Evolutionary conservation across 2,797 vertebrate genomes (phyloP), one percentile per base, ranked within the genome.

Genomic region (Sebastes minor): DNA sequence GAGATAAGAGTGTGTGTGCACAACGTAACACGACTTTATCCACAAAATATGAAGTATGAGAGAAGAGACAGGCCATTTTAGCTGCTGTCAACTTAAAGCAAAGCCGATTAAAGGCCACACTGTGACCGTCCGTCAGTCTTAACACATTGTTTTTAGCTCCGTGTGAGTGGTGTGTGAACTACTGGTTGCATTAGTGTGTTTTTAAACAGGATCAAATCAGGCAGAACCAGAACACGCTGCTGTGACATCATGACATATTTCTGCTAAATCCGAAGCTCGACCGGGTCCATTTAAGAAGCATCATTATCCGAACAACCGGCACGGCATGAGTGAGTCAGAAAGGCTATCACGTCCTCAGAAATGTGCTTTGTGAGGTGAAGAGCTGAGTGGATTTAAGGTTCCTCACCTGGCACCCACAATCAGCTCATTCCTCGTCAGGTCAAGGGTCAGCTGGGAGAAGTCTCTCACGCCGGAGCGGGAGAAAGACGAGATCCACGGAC

Each of bases 391-490:
- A 88, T 89, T 83, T 71, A 82, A n/a, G 49, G 68, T 82, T 78
- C 71, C 84, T 97, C 97, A 99, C 98, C 98, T 99, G 93, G 98
- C 98, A 94, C 98, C 98, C 83, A 98, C 97, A 88, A 99, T 97
- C 91, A 99, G 97, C 93, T 99, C 98, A 94, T 99, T 98, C 94
- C 98, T 96, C 82, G 96, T 96, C 90, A 98, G 96, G 94, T 99
- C 98, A 90, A 99, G 96, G 81, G 98, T 97, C 76, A 99, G 96
- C 94, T 99, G 98, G 80, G 98, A 99, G 94, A 96, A 99, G 93
- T 99, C 98, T 70, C 88, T 96, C 78, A 97, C 97, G 67, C 96
- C 96, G 13, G 97, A 95, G 83, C 95, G 96, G 78, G 96, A 97
- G 94, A 99, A 99, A 81, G 95, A 95, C 5, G 96, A 97, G 70